Evolutionary conservation across 2,888 invertebrate genomes (phyloP), one percentile per base, ranked within the genome.

Genomic region (Polyommatus icarus): DNA sequence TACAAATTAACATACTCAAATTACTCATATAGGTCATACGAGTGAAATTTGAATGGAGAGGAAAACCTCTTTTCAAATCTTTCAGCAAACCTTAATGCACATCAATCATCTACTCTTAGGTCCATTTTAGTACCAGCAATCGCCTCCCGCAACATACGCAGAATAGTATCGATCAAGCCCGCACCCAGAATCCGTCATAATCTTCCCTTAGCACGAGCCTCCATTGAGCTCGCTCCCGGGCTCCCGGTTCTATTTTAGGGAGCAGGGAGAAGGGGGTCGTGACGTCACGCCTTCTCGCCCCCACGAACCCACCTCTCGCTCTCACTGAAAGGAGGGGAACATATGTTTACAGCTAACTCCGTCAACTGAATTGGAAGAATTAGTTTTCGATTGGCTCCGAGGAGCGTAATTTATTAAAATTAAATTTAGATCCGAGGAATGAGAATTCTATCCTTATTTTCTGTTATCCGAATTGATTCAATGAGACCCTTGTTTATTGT

Each of bases 171-270:
- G 50, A 75, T 75, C 75, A 50, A 54, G 32, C 75, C 75, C 29
- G 75, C 50, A 75, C 29, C 24, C 15, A 29, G 24, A 46, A 73
- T 73, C 72, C 46, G 59, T 73, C 59, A 59, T 59, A 73, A 57
- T 59, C 75, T 72, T 77, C 73, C 77, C 77, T 57, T 40, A 77
- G 61, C 59, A 61, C 46, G 73, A 73, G 40, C 81, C 87, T 89
- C 85, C 92, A 93, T 93, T 93, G 91, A 92, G 89, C 90, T 67
- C 86, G 83, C 83, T 86, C 91, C 92, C 90, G 91, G 91, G 91
- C 88, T 84, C 83, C 83, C 83, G 86, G 84, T 82, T 90, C 93
- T 93, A 93, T 93, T 93, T 90, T 92, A 92, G 91, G 90, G 89
- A 85, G 79, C 80, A 82, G 87, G 88, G 89, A 80, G 81, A 80